These are phyloP conservation scores for Erpetoichthys calabaricus DNA, from an alignment of 2,797 vertebrate genomes.

Conservation along the genomic window DNA sequence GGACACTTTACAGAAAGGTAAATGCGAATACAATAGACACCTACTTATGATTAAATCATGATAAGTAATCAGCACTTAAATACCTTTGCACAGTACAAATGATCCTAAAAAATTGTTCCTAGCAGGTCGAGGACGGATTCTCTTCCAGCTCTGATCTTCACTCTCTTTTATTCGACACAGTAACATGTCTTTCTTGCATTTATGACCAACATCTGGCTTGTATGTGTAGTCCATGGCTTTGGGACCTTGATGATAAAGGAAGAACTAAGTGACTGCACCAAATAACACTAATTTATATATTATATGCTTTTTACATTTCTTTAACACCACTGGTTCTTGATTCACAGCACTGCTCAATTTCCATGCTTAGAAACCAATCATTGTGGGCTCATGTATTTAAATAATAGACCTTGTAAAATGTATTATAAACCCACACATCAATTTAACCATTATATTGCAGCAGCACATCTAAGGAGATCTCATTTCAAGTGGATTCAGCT, in stretches of 20 bases:
- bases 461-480: too few species aligned
- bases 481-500: too few species aligned
- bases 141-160: constrained; percentile 83
- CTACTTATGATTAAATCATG: background rate
- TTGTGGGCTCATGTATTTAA: too few species aligned
- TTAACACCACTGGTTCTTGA: too few species aligned
- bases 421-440: too few species aligned
- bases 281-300: too few species aligned
- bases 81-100: constrained; percentile 95
- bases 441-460: too few species aligned
- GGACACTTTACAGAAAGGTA: background rate
- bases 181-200: constrained; percentile 82
- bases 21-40: background rate
- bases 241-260: constrained; percentile 47
- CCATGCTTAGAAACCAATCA: too few species aligned
- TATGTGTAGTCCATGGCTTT: constrained; percentile 88
- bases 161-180: constrained; percentile 74
- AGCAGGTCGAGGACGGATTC: constrained; percentile 82
- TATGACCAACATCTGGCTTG: constrained; percentile 85
- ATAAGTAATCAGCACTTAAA: too few species aligned
- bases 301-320: too few species aligned
- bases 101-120: constrained; percentile 91
- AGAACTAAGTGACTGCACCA: background rate
- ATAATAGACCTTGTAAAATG: too few species aligned
- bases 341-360: too few species aligned